Percentiles rank a stretch among this genome's conserved stretches.
These are phyloP conservation scores for Pygoscelis adeliae DNA, from an alignment of 2,113 vertebrate species.

Conservation along the genomic window DNA sequence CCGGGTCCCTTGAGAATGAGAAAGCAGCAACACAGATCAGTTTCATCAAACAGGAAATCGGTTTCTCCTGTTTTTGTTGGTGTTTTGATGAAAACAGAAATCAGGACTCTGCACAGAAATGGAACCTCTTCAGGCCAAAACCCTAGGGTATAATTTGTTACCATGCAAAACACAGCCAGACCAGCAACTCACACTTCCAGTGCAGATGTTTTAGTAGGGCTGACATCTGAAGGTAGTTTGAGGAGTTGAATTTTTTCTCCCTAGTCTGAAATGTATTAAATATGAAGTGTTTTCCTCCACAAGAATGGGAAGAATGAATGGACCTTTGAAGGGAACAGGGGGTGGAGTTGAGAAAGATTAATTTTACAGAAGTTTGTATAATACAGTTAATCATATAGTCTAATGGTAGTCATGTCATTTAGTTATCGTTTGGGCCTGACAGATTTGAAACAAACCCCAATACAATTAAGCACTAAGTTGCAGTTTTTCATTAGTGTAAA, in stretches of 20 bases:
- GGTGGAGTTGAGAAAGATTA: neutral
- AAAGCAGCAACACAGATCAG: neutral
- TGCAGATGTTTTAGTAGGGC: neutral
- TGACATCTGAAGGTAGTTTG: neutral
- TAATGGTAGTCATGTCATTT: neutral
- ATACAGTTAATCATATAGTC: neutral
- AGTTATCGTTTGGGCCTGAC: neutral
- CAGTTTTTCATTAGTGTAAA: neutral
- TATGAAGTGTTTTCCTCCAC: neutral
- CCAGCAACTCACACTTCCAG: neutral
- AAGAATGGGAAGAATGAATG: neutral
- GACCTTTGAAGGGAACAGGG: fast-evolving
- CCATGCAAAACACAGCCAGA: conserved; percentile 17
- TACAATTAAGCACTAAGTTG: neutral
- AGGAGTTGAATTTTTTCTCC: neutral
- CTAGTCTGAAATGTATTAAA: neutral
- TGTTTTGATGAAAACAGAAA: conserved; percentile 18
- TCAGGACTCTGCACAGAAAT: neutral
- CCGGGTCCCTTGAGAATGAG: fast-evolving
- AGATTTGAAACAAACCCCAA: neutral
- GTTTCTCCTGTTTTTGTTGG: neutral
- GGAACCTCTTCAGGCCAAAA: neutral
- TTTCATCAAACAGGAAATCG: neutral
- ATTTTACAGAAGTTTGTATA: neutral
- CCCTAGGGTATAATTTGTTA: conserved; percentile 3